Base-by-base conservation (phyloP, 2,113 vertebrate genomes). In the Phaetusa simplex region DNA sequence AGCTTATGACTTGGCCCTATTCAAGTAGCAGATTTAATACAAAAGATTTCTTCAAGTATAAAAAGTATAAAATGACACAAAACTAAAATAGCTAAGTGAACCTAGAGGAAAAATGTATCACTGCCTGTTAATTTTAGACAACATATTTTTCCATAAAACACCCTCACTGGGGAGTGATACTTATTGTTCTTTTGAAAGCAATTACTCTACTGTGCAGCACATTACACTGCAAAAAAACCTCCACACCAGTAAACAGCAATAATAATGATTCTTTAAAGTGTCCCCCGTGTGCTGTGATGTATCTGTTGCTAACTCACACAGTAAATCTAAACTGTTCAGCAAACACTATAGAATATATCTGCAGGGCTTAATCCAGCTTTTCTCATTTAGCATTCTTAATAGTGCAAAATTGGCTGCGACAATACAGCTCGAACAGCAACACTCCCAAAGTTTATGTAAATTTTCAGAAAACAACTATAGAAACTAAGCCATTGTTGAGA, bases 131-230 rank as follows among this genome's bases (percentile, higher is more conserved):
- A 93, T 89, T 97, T 92, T 74, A 93, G 82, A 61, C 53, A 91
- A 73, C 42, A 52, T 86, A 71, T 90, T 97, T 96, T 94, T 84
- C 84, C 27, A 27, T 72, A 96, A 88, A 97, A 79, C 65, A 24
- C 19, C 14, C 26, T 88, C 79, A 77, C 61, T 84, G 49, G 53
- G 55, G 64, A 69, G 67, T 84, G 85, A 71, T 87, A 87, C 20
- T 92, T 96, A 74, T 13, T 95, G 52, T 96, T 96, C 72, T 97
- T 94, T 96, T 94, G 87, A 96, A 97, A 92, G 50, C 62, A 88
- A 80, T 96, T 97, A 65, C 81, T 96, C 43, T 87, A 40, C 40
- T 40, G 30, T 69, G 90, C 34, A 82, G 30, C 92, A 78, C 45
- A 74, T 95, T 94, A 86, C 58, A 66, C 30, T 88, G 78, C 65